Conservation (phyloP, 2,113 vertebrate genomes). For the Sinocyclocheilus rhinocerous region DNA sequence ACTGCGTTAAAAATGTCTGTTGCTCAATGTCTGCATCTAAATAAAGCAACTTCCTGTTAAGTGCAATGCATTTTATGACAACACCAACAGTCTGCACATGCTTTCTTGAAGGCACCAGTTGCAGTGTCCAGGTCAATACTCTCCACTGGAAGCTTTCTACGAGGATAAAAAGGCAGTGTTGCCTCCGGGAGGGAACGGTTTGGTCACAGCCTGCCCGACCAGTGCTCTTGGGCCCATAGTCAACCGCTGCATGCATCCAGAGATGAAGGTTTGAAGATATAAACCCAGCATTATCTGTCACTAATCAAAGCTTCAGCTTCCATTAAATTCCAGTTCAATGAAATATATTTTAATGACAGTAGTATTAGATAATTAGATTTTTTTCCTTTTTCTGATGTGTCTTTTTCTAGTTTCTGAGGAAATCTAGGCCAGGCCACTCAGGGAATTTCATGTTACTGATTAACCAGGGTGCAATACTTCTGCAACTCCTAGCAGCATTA, state of each 20-base stretch:
- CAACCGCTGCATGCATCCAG: conserved; percentile 96
- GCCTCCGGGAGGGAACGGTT: conserved; percentile 76
- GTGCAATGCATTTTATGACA: not conserved
- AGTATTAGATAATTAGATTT: not conserved
- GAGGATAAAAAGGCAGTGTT: conserved; percentile 97
- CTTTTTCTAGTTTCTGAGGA: not conserved
- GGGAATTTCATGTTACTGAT: not conserved
- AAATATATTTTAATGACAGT: not conserved
- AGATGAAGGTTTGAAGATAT: conserved; percentile 88
- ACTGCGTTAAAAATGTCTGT: not conserved
- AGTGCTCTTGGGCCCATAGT: conserved; percentile 84
- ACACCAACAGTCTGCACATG: not conserved
- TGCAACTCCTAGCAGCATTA: not conserved
- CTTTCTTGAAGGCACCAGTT: conserved; percentile 85
- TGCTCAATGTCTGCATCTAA: not conserved
- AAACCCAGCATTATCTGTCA: not conserved
- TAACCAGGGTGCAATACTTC: conserved; percentile 5
- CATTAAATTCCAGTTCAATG: not conserved
- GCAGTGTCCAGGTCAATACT: conserved; percentile 92
- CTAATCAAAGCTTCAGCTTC: not conserved
- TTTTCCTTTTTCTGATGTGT: not conserved
- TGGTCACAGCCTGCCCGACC: conserved; percentile 78
- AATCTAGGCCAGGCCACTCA: conserved; percentile 9
- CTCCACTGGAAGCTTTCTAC: conserved; percentile 95
- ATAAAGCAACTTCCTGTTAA: not conserved